Evolutionary conservation across 1,140 invertebrate species (phyloP).

Genomic region (Drosophila erecta): DNA sequence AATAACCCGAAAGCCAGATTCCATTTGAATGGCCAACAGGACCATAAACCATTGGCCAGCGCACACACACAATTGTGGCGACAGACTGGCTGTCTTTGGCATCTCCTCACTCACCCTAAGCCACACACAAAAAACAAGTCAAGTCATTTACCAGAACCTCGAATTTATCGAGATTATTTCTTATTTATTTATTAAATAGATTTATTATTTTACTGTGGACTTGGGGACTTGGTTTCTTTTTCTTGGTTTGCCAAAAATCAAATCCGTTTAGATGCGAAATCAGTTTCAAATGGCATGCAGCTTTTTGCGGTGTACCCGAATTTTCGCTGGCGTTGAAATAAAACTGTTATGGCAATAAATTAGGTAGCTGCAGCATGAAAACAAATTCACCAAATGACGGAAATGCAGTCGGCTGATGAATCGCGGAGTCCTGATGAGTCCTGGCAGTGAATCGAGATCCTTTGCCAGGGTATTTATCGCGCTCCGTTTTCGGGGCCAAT

Average conservation of each 20-base stretch:
- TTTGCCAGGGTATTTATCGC: slow-evolving; percentile 33
- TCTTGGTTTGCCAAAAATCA: too few relatives aligned
- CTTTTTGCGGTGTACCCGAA: slow-evolving; percentile 9
- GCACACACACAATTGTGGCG: slow-evolving; percentile 43
- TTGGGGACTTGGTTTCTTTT: too few relatives aligned
- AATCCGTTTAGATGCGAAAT: background rate
- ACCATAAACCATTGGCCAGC: slow-evolving; percentile 47
- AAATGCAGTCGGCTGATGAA: slow-evolving; percentile 63
- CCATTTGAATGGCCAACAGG: slow-evolving; percentile 45
- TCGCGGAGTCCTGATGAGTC: slow-evolving; percentile 34
- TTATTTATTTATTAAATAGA: too few relatives aligned
- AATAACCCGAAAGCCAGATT: slow-evolving; percentile 41
- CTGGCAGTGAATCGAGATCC: slow-evolving; percentile 12
- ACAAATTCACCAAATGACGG: slow-evolving; percentile 65
- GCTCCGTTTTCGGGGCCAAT: slow-evolving; percentile 66
- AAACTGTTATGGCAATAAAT: slow-evolving; percentile 76
- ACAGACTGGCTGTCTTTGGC: slow-evolving; percentile 38
- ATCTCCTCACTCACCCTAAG: background rate
- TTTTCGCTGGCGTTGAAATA: slow-evolving; percentile 31
- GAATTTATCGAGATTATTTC: background rate
- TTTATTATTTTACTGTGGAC: too few relatives aligned
- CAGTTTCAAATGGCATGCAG: background rate
- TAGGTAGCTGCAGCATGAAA: slow-evolving; percentile 80
- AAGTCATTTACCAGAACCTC: background rate
- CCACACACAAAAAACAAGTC: background rate